A percentile compares a stretch with the other conserved stretches of the same genome.
phyloP scores from a whole-genome alignment of 2,888 invertebrate species.

The Seira sanloemensis region DNA sequence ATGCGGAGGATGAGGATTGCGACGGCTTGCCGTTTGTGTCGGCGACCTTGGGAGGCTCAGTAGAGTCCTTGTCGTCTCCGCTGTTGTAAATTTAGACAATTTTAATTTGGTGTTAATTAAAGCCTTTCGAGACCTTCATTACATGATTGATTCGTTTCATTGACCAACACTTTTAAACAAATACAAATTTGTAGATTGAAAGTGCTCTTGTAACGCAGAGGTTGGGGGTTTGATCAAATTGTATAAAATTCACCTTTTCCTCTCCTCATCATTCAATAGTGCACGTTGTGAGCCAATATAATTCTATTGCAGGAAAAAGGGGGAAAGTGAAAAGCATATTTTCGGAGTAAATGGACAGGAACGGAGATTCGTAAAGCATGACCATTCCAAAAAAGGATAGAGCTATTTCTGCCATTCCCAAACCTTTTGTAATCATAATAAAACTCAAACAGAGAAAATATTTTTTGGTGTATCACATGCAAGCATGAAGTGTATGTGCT shows the following conservation, averaged over 20 bases:
- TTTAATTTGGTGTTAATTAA: conserved; percentile 14
- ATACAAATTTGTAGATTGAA: no score
- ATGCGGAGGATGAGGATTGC: conserved; percentile 24
- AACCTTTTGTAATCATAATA: not conserved
- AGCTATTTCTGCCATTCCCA: not conserved
- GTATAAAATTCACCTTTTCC: not conserved
- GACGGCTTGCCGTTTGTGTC: conserved; percentile 46
- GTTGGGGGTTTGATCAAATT: not conserved
- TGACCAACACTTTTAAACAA: not conserved
- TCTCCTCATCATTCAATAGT: not conserved
- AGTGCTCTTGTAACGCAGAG: no score
- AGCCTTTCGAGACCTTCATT: no score
- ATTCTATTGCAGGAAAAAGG: conserved; percentile 8
- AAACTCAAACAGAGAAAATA: not conserved
- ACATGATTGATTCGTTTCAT: no score
- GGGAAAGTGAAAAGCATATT: conserved; percentile 56
- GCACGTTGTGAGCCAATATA: conserved; percentile 5
- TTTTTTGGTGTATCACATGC: not conserved
- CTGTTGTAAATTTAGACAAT: conserved; percentile 30
- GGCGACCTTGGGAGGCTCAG: conserved; percentile 8
- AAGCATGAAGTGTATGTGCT: not conserved
- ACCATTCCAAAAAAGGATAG: conserved; percentile 36
- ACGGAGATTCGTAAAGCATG: conserved; percentile 57
- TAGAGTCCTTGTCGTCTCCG: conserved; percentile 24
- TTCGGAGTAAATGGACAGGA: conserved; percentile 57